Conservation (phyloP, 2,888 invertebrate species). For the Glaucopsyche alexis region DNA sequence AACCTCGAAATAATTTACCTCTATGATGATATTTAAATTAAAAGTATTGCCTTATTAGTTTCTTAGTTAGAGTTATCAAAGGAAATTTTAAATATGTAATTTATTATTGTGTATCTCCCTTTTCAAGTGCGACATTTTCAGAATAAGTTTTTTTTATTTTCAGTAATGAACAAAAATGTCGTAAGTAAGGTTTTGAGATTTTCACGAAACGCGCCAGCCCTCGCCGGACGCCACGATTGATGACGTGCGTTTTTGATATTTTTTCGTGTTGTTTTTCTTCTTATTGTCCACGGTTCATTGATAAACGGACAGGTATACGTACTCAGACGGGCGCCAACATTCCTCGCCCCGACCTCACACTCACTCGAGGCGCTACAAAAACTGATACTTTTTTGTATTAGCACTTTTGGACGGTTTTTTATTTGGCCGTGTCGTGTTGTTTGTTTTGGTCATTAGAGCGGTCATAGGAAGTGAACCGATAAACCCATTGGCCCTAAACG, state of each 20-base stretch:
- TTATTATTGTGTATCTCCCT: background rate
- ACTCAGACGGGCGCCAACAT: slow-evolving; percentile 81
- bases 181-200: background rate
- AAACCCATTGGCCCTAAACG: slow-evolving; percentile 76
- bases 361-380: slow-evolving; percentile 75
- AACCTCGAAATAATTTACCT: no score
- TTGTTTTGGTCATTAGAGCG: slow-evolving; percentile 78
- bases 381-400: slow-evolving; percentile 76
- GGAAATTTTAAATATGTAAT: no score
- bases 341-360: slow-evolving; percentile 79
- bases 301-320: slow-evolving; percentile 80
- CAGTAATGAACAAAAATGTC: background rate
- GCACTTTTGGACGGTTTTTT: slow-evolving; percentile 67
- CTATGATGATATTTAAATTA: no score
- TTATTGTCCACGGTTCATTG: slow-evolving; percentile 76
- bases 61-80: no score
- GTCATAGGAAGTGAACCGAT: slow-evolving; percentile 77
- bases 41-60: no score
- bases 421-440: slow-evolving; percentile 76
- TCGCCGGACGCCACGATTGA: slow-evolving; percentile 72
- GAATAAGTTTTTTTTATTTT: background rate
- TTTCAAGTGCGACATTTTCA: background rate
- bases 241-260: slow-evolving; percentile 76
- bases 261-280: slow-evolving; percentile 63
- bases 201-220: slow-evolving; percentile 60